phyloP scores from a whole-genome alignment of 2,797 vertebrate genomes.

The Vespertilio murinus region DNA sequence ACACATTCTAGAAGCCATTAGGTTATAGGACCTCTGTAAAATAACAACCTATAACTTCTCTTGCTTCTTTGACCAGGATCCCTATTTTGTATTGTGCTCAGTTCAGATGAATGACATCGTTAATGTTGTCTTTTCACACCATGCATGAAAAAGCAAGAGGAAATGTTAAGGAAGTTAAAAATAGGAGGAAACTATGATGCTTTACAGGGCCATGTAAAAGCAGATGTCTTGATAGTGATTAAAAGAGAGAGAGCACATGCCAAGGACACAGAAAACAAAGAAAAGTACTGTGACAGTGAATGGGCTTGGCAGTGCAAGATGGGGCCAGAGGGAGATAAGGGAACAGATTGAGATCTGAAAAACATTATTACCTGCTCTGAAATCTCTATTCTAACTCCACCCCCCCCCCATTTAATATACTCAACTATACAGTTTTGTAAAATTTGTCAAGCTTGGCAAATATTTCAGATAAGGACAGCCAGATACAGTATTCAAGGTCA shows the following conservation, averaged over 20 bases:
- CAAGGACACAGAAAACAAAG: not conserved
- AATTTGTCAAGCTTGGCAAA: conserved; percentile 36
- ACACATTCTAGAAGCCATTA: not conserved
- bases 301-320: not conserved
- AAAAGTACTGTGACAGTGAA: not conserved
- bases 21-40: not conserved
- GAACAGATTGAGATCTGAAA: not conserved
- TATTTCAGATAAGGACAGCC: not conserved
- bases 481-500: conserved; percentile 8
- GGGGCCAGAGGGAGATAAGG: not conserved
- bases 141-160: conserved; percentile 12
- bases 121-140: not conserved
- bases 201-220: not conserved
- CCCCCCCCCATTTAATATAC: not conserved
- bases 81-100: not conserved
- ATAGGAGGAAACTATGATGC: not conserved
- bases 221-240: not conserved
- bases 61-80: not conserved
- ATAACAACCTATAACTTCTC: not conserved
- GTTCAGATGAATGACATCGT: not conserved
- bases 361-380: conserved; percentile 10
- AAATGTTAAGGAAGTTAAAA: conserved; percentile 6
- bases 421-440: not conserved
- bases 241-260: not conserved
- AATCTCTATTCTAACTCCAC: not conserved